These are phyloP conservation scores for Nothobranchius furzeri DNA, from an alignment of 2,113 vertebrate genomes.

Conservation along the genomic window DNA sequence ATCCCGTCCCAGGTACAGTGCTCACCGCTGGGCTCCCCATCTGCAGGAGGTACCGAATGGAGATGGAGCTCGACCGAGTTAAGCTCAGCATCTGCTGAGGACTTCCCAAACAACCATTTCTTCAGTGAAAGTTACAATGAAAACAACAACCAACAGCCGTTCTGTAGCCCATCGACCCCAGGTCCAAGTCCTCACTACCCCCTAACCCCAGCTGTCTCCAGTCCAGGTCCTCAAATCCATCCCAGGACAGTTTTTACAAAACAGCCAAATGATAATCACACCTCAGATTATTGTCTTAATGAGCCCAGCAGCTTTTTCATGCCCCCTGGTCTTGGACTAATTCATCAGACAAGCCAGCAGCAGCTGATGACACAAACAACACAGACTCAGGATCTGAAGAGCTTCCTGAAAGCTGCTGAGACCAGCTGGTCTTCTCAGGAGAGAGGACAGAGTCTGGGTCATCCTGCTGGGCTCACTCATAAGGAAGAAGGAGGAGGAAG, in stretches of 20 bases:
- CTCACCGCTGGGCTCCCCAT: slow-evolving; percentile 4
- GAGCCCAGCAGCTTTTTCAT: background rate
- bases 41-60: background rate
- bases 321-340: slow-evolving; percentile 8
- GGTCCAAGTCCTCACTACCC: slow-evolving; percentile 61
- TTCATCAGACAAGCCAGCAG: background rate
- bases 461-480: background rate
- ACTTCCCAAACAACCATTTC: slow-evolving; percentile 19
- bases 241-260: background rate
- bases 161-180: slow-evolving; percentile 52
- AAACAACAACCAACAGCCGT: slow-evolving; percentile 18
- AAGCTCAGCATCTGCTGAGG: slow-evolving; percentile 13
- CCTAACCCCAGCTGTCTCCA: slow-evolving; percentile 34
- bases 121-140: slow-evolving; percentile 25
- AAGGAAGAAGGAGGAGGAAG: slow-evolving; percentile 1
- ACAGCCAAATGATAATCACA: slow-evolving; percentile 1
- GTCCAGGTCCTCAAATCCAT: slow-evolving; percentile 21
- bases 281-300: background rate
- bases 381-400: slow-evolving; percentile 4
- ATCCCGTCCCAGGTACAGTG: slow-evolving; percentile 65
- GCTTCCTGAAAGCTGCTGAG: background rate
- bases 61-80: slow-evolving; percentile 39
- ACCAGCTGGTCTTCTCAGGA: slow-evolving; percentile 10
- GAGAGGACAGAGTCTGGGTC: background rate
- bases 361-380: slow-evolving; percentile 1